These are phyloP conservation scores for Pachydiplax longipennis DNA, from an alignment of 2,888 invertebrate genomes.

Conservation along the genomic window DNA sequence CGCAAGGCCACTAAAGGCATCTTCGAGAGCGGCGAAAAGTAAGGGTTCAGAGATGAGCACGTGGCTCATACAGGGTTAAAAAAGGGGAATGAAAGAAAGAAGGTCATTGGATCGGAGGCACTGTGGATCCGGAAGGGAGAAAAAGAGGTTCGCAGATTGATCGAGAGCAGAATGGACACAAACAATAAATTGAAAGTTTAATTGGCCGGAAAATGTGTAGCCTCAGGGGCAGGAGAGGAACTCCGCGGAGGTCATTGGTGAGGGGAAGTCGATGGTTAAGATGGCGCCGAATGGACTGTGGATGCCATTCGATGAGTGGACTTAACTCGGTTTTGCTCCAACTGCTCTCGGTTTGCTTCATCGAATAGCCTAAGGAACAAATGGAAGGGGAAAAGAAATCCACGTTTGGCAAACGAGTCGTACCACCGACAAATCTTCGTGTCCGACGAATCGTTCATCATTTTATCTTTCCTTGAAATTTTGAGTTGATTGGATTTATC, in stretches of 20 bases:
- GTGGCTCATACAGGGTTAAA: background rate
- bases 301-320: background rate
- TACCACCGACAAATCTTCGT: background rate
- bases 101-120: background rate
- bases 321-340: background rate
- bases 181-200: conserved; percentile 24
- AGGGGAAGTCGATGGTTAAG: too few species aligned
- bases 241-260: too few species aligned
- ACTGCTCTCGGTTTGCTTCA: background rate
- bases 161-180: background rate
- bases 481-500: background rate
- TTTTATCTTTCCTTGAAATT: background rate
- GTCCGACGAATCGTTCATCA: background rate
- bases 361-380: background rate
- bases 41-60: too few species aligned
- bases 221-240: background rate
- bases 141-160: background rate
- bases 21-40: too few species aligned
- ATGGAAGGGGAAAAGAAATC: background rate
- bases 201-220: conserved; percentile 1
- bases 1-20: too few species aligned
- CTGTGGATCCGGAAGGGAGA: background rate
- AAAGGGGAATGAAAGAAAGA: background rate
- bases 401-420: background rate
- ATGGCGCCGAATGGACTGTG: background rate